Percentiles rank a stretch among this genome's conserved stretches.
Evolutionary conservation across 2,888 invertebrate genomes (phyloP).

Genomic region (Amorpha juglandis): DNA sequence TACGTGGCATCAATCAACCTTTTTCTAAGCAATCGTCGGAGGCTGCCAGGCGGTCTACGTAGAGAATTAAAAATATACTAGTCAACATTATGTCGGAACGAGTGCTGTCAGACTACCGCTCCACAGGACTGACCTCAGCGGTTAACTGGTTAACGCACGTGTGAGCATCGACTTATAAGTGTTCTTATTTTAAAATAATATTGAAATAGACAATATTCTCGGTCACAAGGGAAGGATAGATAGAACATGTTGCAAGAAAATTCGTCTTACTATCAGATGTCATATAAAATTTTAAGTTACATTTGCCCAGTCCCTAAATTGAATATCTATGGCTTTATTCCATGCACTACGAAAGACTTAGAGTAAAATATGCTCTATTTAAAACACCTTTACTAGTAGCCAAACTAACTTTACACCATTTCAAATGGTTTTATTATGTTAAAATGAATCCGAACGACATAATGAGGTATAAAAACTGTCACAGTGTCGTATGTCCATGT

Average conservation of each 20-base stretch:
- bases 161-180: slow-evolving; percentile 8
- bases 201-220: not conserved
- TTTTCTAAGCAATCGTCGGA: slow-evolving; percentile 36
- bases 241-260: too few relatives aligned
- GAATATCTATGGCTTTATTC: not conserved
- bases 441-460: not conserved
- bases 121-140: slow-evolving; percentile 46
- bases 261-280: not conserved
- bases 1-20: slow-evolving; percentile 29
- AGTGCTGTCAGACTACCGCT: slow-evolving; percentile 76
- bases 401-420: not conserved
- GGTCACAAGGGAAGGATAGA: not conserved
- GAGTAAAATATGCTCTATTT: not conserved
- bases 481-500: not conserved
- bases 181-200: slow-evolving; percentile 13
- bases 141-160: slow-evolving; percentile 49
- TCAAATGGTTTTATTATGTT: slow-evolving; percentile 7
- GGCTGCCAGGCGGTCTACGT: slow-evolving; percentile 48
- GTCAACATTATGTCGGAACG: slow-evolving; percentile 70
- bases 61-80: slow-evolving; percentile 67
- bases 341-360: not conserved
- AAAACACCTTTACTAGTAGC: not conserved
- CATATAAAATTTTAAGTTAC: not conserved
- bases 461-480: not conserved
- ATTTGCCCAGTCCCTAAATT: not conserved